phyloP scores from a whole-genome alignment of 2,113 vertebrate genomes.

The Trinectes maculatus region DNA sequence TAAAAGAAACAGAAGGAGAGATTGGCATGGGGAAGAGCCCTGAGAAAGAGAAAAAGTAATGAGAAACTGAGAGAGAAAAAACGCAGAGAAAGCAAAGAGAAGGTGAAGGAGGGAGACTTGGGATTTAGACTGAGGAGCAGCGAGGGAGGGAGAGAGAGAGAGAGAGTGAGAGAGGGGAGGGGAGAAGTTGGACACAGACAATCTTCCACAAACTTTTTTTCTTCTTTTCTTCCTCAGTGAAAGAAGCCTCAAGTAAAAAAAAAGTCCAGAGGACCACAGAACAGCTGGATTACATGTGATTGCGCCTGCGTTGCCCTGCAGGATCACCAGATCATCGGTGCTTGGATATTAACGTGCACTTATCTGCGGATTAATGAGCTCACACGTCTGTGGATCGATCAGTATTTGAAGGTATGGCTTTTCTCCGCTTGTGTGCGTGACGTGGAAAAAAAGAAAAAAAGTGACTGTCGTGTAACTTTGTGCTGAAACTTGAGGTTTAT shows the following conservation, averaged over 20 bases:
- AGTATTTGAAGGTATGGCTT: constrained; percentile 75
- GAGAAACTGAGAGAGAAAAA: constrained; percentile 23
- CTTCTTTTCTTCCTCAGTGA: constrained; percentile 53
- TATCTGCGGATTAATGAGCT: constrained; percentile 76
- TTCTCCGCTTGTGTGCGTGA: not conserved
- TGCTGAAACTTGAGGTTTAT: constrained; percentile 4
- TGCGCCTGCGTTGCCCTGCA: constrained; percentile 1
- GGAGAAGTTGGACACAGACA: constrained; percentile 74
- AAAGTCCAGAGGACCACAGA: constrained; percentile 14
- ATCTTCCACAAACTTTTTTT: constrained; percentile 67
- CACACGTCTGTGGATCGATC: constrained; percentile 67
- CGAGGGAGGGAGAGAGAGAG: not conserved
- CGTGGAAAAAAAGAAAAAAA: not conserved
- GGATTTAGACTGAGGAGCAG: constrained; percentile 26
- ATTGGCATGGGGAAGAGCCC: not conserved
- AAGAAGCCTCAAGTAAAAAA: constrained; percentile 49
- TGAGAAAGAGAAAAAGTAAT: constrained; percentile 22
- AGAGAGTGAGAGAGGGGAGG: constrained; percentile 56
- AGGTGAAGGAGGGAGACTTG: constrained; percentile 15
- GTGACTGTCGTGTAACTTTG: not conserved
- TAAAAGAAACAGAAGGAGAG: not conserved
- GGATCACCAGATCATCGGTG: not conserved
- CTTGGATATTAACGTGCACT: constrained; percentile 15
- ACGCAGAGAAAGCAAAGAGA: constrained; percentile 1
- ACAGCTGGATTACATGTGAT: constrained; percentile 68